Evolutionary conservation across 1,140 invertebrate species (phyloP), one percentile per base, ranked within the genome.

Genomic region (Diachasma alloeum): DNA sequence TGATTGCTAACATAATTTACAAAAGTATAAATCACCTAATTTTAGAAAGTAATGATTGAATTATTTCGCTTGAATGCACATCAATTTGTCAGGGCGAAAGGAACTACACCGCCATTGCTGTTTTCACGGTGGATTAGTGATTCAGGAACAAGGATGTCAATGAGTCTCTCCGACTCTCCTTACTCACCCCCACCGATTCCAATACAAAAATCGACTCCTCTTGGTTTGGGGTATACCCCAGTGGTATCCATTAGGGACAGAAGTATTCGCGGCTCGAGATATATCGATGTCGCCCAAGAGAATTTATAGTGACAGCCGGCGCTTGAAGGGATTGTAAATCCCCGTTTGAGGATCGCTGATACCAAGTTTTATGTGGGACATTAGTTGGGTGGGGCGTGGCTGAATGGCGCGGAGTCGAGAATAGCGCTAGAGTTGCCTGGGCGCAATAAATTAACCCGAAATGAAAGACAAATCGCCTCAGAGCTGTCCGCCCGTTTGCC

Each of bases 281-380:
- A 87, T 86, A 89, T 87, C 86, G 85, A 86, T 85, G 87, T 87
- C 84, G 83, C 85, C 84, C 80, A 80, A 77, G 81, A 82, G 82
- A 85, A 89, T 89, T 88, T 89, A 89, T 89, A 83, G 87, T 85
- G 87, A 88, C 86, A 88, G 87, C 9, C 83, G 84, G 86, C 85
- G 87, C 87, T 90, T 89, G 87, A 89, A 90, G 88, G 87, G 88
- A 90, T 90, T 90, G 88, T 89, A 90, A 90, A 90, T 90, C 88
- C 88, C 87, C 87, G 88, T 90, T 90, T 90, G 88, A 88, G 88
- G 88, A 90, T 90, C 86, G 88, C 88, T 90, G 88, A 90, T 90
- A 90, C 87, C 87, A 88, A 90, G 87, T 90, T 90, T 90, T 90
- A 90, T 90, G 88, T 88, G 85, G 87, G 87, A 89, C 88, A 90